Percentiles rank a stretch among this genome's conserved stretches.
These are phyloP conservation scores for Isichthys henryi DNA, from an alignment of 2,113 vertebrate species.

Conservation along the genomic window DNA sequence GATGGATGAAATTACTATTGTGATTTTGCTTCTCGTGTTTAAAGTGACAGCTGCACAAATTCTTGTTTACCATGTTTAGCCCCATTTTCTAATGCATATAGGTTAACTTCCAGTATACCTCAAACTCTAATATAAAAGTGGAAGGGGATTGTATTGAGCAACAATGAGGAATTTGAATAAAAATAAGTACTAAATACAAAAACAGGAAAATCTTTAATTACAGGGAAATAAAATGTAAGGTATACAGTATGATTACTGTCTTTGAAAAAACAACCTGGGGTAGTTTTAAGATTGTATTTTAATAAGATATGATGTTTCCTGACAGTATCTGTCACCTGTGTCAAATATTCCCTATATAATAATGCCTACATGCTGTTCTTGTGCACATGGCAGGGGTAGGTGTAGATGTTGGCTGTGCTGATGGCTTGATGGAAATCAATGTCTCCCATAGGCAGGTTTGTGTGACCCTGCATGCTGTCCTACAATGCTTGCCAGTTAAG, in stretches of 20 bases:
- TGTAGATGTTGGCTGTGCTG: background rate
- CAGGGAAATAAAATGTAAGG: background rate
- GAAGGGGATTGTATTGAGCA: background rate
- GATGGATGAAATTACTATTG: background rate
- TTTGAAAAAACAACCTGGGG: background rate
- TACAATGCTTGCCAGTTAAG: background rate
- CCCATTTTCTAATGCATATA: background rate
- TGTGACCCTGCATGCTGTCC: constrained; percentile 11
- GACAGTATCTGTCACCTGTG: background rate
- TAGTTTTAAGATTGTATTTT: background rate
- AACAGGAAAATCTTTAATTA: background rate
- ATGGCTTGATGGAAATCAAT: constrained; percentile 8
- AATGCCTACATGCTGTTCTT: background rate
- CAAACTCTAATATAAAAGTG: background rate
- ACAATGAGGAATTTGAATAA: background rate
- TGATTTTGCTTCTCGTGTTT: background rate
- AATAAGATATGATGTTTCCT: background rate
- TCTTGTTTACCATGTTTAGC: background rate
- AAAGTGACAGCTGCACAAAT: background rate
- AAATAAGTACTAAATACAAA: background rate
- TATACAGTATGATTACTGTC: background rate
- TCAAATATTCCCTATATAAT: background rate
- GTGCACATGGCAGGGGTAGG: background rate
- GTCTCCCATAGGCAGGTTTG: background rate
- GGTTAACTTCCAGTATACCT: background rate